Evolutionary conservation across 1,140 invertebrate species (phyloP).

Genomic region (Drosophila pseudoananassae): DNA sequence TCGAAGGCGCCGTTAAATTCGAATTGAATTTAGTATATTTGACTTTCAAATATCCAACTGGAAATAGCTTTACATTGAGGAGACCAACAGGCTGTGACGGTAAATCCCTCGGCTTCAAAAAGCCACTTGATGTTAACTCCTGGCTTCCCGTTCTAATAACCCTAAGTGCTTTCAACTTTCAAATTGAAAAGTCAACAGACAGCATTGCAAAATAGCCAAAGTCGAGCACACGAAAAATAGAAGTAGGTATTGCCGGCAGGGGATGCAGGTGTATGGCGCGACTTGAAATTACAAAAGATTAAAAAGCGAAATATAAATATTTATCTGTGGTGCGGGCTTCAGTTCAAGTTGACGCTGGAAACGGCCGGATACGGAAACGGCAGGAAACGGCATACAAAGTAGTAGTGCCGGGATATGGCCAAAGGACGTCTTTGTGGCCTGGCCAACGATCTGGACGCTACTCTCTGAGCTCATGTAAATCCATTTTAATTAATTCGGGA

Average conservation of each 20-base stretch:
- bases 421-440: slow-evolving; percentile 51
- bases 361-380: background rate
- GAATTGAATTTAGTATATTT: slow-evolving; percentile 43
- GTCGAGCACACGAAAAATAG: slow-evolving; percentile 41
- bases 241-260: background rate
- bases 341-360: slow-evolving; percentile 36
- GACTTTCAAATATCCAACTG: slow-evolving; percentile 1
- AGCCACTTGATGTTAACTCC: slow-evolving; percentile 68
- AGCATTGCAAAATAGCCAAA: slow-evolving; percentile 74
- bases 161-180: slow-evolving; percentile 80
- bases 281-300: slow-evolving; percentile 82
- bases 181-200: slow-evolving; percentile 81
- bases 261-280: slow-evolving; percentile 46
- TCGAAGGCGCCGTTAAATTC: slow-evolving; percentile 26
- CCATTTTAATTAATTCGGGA: slow-evolving; percentile 83
- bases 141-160: slow-evolving; percentile 74
- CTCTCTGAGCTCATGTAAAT: slow-evolving; percentile 79
- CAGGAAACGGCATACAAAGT: slow-evolving; percentile 64
- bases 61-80: slow-evolving; percentile 15
- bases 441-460: slow-evolving; percentile 55
- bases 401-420: slow-evolving; percentile 44
- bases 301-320: slow-evolving; percentile 83
- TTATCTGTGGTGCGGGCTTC: slow-evolving; percentile 70
- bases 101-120: slow-evolving; percentile 46
- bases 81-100: slow-evolving; percentile 20